phyloP scores from a whole-genome alignment of 1,140 invertebrate species.

The Chironomus tepperi region DNA sequence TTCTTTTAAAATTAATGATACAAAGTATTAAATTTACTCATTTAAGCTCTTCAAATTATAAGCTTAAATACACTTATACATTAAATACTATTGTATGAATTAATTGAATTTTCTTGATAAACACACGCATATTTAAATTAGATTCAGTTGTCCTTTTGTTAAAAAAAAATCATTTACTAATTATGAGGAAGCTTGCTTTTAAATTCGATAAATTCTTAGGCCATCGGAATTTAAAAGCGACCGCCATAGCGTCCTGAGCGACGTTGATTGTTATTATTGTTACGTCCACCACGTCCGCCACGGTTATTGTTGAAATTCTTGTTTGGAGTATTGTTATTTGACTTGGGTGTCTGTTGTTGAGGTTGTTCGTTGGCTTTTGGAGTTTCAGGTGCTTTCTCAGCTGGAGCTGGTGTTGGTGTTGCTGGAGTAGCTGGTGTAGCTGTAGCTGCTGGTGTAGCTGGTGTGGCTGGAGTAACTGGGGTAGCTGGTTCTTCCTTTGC shows the following conservation, averaged over 20 bases:
- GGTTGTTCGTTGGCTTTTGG: neutral
- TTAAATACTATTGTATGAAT: no score
- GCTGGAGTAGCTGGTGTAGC: neutral
- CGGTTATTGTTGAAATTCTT: conserved; percentile 7
- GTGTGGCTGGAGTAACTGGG: neutral
- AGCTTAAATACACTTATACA: no score
- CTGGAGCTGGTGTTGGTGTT: neutral
- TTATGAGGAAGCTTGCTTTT: neutral
- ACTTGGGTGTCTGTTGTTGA: neutral
- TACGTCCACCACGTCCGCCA: conserved; percentile 19
- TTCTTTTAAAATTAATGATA: no score
- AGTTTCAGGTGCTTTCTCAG: neutral
- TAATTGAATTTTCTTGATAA: no score
- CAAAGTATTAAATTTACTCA: no score
- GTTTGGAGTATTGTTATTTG: conserved; percentile 5
- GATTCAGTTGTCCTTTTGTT: neutral
- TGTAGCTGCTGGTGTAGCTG: neutral
- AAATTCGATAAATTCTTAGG: neutral
- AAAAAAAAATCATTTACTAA: neutral
- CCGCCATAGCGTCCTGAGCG: neutral
- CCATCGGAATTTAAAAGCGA: neutral
- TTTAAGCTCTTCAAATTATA: no score
- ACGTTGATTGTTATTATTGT: neutral
- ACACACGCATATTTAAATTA: no score
- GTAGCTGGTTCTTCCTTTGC: neutral